Evolutionary conservation across 2,888 invertebrate species (phyloP).

Genomic region (Agriopis marginaria): DNA sequence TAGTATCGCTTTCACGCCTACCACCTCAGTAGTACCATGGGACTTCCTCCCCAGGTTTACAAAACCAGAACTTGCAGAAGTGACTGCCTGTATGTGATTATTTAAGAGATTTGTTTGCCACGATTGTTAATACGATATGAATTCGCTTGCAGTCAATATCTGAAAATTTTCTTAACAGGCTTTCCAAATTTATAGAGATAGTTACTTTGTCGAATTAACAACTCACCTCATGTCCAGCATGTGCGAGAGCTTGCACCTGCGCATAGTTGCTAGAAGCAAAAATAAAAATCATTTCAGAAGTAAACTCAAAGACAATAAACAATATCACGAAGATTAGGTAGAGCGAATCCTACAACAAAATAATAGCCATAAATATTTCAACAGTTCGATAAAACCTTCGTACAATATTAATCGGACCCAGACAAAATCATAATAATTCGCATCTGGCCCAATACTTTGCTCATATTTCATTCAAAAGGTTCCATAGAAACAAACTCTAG

Average conservation of each 20-base stretch:
- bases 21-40: too few relatives aligned
- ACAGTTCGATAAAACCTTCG: conserved; percentile 35
- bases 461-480: conserved; percentile 47
- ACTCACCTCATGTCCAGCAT: conserved; percentile 95
- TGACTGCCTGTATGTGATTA: background rate
- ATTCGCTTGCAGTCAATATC: too few relatives aligned
- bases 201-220: background rate
- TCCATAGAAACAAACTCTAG: conserved; percentile 38
- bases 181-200: too few relatives aligned
- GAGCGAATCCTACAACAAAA: conserved; percentile 31
- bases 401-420: conserved; percentile 39
- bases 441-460: conserved; percentile 44
- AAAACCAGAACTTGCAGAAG: background rate
- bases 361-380: conserved; percentile 40
- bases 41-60: too few relatives aligned
- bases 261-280: conserved; percentile 94
- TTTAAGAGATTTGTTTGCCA: background rate
- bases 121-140: too few relatives aligned
- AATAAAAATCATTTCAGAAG: conserved; percentile 1
- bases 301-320: conserved; percentile 22
- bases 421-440: conserved; percentile 41
- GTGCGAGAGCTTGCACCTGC: conserved; percentile 95
- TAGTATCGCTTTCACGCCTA: too few relatives aligned
- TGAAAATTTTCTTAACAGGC: too few relatives aligned
- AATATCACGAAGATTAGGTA: conserved; percentile 20